These are phyloP conservation scores for Xenopus petersii DNA, from an alignment of 2,797 vertebrate species.

Conservation along the genomic window DNA sequence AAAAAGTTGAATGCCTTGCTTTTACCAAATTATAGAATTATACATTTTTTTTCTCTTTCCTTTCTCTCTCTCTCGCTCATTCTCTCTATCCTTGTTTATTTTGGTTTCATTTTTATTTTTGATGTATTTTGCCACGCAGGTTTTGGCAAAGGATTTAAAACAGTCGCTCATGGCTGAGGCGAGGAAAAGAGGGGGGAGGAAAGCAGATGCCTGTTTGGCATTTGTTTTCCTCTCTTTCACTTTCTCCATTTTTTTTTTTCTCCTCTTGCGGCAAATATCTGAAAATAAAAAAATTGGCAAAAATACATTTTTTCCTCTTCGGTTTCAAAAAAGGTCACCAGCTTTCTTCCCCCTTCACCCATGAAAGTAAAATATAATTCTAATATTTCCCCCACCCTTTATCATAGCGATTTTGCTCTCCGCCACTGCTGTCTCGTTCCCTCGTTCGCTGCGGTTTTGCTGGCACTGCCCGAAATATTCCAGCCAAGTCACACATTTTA, in stretches of 20 bases:
- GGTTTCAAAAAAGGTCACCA: too few relatives aligned
- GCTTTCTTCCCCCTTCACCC: not conserved
- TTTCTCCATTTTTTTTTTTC: not conserved
- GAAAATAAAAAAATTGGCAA: not conserved
- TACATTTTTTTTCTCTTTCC: constrained; percentile 27
- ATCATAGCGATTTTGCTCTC: constrained; percentile 1
- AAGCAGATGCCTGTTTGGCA: constrained; percentile 14
- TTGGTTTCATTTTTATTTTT: constrained; percentile 44
- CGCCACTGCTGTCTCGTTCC: constrained; percentile 29
- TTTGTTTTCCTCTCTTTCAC: constrained; percentile 22
- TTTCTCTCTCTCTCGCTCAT: constrained; percentile 37
- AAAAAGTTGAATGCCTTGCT: constrained; percentile 32
- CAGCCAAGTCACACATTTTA: constrained; percentile 47
- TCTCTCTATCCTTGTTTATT: constrained; percentile 49
- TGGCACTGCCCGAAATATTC: constrained; percentile 40
- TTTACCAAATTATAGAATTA: not conserved
- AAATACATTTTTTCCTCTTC: not conserved
- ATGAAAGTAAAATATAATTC: constrained; percentile 13
- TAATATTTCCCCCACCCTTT: constrained; percentile 4
- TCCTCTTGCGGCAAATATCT: too few relatives aligned
- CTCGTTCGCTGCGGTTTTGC: constrained; percentile 42
- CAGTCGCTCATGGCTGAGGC: constrained; percentile 29
- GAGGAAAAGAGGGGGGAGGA: not conserved
- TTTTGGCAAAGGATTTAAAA: constrained; percentile 38
- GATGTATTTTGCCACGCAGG: constrained; percentile 38